Evolutionary conservation across 2,113 vertebrate species (phyloP).

Genomic region (Grus americana): DNA sequence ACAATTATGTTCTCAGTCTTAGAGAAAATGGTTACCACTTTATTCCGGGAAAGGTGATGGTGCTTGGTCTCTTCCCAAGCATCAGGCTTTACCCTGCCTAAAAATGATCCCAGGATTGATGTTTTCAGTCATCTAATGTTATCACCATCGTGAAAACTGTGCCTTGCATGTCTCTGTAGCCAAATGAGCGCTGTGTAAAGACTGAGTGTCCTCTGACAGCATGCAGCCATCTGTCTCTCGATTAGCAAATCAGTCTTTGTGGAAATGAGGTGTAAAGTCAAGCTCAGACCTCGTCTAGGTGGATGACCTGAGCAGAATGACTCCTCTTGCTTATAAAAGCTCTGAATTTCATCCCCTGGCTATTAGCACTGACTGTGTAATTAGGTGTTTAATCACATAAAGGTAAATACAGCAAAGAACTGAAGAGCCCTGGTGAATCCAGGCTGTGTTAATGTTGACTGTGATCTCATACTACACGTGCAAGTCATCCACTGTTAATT

Average conservation of each 20-base stretch:
- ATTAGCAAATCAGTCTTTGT: neutral
- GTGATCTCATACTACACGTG: neutral
- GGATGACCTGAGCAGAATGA: neutral
- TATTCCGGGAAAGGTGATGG: neutral
- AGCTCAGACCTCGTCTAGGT: neutral
- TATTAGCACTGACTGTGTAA: neutral
- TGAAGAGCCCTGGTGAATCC: neutral
- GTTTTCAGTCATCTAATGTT: neutral
- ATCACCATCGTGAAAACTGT: neutral
- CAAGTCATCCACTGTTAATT: neutral
- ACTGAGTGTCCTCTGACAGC: neutral
- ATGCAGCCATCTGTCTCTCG: neutral
- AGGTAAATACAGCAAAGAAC: neutral
- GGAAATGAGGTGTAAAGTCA: neutral
- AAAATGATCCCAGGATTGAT: neutral
- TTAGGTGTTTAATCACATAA: neutral
- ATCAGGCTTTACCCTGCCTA: neutral
- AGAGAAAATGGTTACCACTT: neutral
- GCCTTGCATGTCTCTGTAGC: neutral
- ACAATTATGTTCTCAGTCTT: neutral
- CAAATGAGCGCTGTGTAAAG: neutral
- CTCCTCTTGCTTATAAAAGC: neutral
- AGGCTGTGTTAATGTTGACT: neutral
- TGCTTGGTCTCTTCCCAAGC: neutral
- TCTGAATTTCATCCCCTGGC: neutral